Evolutionary conservation across 2,797 vertebrate genomes (phyloP), one percentile per base, ranked within the genome.

Genomic region (Molothrus ater): DNA sequence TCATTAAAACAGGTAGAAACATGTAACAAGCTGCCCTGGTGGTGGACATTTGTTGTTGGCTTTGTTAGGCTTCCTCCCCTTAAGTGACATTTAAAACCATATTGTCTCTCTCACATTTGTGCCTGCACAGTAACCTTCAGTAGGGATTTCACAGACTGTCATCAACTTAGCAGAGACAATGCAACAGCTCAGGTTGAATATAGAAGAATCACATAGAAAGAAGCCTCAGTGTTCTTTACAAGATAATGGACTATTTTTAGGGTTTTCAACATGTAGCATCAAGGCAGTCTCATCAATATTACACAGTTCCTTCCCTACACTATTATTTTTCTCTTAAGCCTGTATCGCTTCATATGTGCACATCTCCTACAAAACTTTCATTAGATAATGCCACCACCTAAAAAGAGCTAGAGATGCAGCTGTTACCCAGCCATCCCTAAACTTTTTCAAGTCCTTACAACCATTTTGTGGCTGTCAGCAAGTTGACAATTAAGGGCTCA

Each of bases 51-150:
- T 24, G 2, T 15, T 38, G 17, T 7, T 70, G 5, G 1, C 7
- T 34, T 59, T 54, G 6, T 9, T 66, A 7, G 7, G 10, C 11
- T 51, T 4, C 2, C 6, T 5, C 1, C 3, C 5, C 8, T 1
- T 2, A 31, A 7, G 21, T 31, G 61, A 45, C 26, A 22, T 7
- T 51, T 38, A 10, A 24, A 61, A 47, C 17, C 7, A 1, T 4
- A 1, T 7, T 11, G 31, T 22, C 5, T 26, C 4, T 45, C n/a
- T 29, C 50, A 15, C 29, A 17, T 60, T 84, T 70, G 11, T 74
- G 40, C 69, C 48, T 64, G 65, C 25, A 26, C 17, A 68, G 36
- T 16, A 73, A 25, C 28, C 45, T 59, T 63, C 25, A 31, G 16
- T 4, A 29, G 6, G 32, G 7, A 45, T 71, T 88, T 76, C 54